Evolutionary conservation across 1,140 invertebrate genomes (phyloP).

Genomic region (Drosophila ironensis): DNA sequence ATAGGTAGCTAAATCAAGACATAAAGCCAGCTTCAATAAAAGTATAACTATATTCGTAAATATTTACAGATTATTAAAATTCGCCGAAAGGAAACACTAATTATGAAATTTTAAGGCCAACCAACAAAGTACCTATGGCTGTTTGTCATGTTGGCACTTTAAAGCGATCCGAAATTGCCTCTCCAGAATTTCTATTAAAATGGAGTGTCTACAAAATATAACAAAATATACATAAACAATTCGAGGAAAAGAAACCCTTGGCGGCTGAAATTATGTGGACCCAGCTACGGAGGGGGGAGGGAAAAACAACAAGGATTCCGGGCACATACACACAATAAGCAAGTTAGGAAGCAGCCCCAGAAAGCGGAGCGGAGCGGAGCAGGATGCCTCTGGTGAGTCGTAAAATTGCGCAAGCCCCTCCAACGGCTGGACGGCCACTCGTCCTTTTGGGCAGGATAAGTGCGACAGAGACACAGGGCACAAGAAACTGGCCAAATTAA

Average conservation of each 20-base stretch:
- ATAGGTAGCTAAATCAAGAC: no score
- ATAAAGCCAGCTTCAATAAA: no score
- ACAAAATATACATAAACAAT: slow-evolving; percentile 31
- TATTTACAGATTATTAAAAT: no score
- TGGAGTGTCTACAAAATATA: not conserved
- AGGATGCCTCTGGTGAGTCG: slow-evolving; percentile 61
- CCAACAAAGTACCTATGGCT: no score
- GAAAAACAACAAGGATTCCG: slow-evolving; percentile 40
- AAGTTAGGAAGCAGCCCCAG: not conserved
- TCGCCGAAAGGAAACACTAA: no score
- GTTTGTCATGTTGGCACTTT: no score
- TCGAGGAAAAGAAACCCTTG: slow-evolving; percentile 15
- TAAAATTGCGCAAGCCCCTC: slow-evolving; percentile 61
- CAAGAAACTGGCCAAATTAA: slow-evolving; percentile 57
- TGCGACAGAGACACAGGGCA: not conserved
- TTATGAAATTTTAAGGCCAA: no score
- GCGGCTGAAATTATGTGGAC: slow-evolving; percentile 24
- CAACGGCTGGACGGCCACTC: no score
- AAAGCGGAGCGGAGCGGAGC: slow-evolving; percentile 11
- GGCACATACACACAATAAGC: slow-evolving; percentile 61
- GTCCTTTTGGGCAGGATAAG: not conserved
- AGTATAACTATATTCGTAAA: no score
- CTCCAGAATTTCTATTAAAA: slow-evolving; percentile 19
- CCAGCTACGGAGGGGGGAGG: not conserved
- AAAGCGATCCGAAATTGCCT: not conserved